phyloP scores from a whole-genome alignment of 2,113 vertebrate species.

The Nibea coibor region DNA sequence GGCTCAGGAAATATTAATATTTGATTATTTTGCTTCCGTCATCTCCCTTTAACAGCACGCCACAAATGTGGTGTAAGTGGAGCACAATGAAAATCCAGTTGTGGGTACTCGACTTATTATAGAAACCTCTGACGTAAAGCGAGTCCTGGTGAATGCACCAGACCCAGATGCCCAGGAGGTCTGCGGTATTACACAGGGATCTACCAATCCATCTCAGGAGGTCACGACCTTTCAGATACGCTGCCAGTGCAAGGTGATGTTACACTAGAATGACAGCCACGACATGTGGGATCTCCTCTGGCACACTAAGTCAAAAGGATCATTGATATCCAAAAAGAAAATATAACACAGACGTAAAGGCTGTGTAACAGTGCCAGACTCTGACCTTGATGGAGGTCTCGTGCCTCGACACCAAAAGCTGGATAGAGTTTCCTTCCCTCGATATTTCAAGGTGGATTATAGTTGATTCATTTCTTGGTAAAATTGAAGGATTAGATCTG shows the following conservation, averaged over 20 bases:
- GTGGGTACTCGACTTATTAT: neutral
- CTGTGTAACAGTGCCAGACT: conserved; percentile 7
- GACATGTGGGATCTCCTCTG: conserved; percentile 34
- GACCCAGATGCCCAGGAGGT: conserved; percentile 30
- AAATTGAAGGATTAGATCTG: conserved; percentile 2
- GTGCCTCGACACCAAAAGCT: neutral
- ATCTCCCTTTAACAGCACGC: neutral
- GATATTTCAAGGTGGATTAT: neutral
- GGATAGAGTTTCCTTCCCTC: conserved; percentile 5
- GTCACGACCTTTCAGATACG: conserved; percentile 49
- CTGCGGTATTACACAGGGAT: conserved; percentile 31
- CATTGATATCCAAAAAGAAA: conserved; percentile 35
- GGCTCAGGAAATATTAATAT: neutral
- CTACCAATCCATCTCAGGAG: conserved; percentile 27
- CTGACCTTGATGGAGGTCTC: conserved; percentile 31
- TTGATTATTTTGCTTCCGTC: neutral
- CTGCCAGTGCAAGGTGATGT: conserved; percentile 46
- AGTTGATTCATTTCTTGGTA: neutral
- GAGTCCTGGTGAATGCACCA: neutral
- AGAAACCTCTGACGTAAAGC: conserved; percentile 6
- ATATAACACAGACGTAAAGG: conserved; percentile 36
- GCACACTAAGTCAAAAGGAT: conserved; percentile 18
- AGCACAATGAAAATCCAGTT: neutral
- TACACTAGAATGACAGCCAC: conserved; percentile 33
- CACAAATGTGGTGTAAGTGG: neutral